Conservation (phyloP, 2,888 invertebrate genomes). For the Zygogramma bicolorata region DNA sequence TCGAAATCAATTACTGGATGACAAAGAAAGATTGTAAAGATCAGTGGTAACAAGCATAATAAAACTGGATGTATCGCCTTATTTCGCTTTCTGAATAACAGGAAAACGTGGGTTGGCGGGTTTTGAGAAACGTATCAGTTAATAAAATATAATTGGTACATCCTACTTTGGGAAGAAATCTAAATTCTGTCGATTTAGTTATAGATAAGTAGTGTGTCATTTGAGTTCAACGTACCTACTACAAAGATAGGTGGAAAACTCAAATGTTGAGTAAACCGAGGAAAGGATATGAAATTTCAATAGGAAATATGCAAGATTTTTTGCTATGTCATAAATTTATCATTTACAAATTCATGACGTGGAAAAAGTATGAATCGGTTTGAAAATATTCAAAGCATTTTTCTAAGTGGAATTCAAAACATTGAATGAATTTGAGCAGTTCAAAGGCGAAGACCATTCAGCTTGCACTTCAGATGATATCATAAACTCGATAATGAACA, state of each 20-base stretch:
- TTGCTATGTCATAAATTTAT: too few species aligned
- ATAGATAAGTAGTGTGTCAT: background rate
- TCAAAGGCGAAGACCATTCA: too few species aligned
- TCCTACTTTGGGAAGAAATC: slow-evolving; percentile 37
- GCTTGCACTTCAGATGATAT: too few species aligned
- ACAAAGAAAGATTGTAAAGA: slow-evolving; percentile 5
- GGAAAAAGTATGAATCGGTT: too few species aligned
- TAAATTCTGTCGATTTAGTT: slow-evolving; percentile 16
- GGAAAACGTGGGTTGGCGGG: slow-evolving; percentile 39
- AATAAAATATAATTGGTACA: slow-evolving; percentile 36
- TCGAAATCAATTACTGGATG: slow-evolving; percentile 15
- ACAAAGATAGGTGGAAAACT: too few species aligned
- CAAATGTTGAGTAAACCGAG: background rate
- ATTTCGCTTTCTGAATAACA: slow-evolving; percentile 31
- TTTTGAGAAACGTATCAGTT: slow-evolving; percentile 34
- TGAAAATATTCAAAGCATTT: too few species aligned
- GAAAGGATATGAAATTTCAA: too few species aligned
- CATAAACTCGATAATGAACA: too few species aligned
- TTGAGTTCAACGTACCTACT: background rate
- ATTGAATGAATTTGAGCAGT: too few species aligned
- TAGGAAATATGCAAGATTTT: too few species aligned
- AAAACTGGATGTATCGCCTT: slow-evolving; percentile 25
- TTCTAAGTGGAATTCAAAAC: too few species aligned
- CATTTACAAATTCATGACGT: too few species aligned
- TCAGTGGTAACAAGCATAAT: slow-evolving; percentile 25